Conservation (phyloP, 2,888 invertebrate species). For the Heliconius ismenius region DNA sequence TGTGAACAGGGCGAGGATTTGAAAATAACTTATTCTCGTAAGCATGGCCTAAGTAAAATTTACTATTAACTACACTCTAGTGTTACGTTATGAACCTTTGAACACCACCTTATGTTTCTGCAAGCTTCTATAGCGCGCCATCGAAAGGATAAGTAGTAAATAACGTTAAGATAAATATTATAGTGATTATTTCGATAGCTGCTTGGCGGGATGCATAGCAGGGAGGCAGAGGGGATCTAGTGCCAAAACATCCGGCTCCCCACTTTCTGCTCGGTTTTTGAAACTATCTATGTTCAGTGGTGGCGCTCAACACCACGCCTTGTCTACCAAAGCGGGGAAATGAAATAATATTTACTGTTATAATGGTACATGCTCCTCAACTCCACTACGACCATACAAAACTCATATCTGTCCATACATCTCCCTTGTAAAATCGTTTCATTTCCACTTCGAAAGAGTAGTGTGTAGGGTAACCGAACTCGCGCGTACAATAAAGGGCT, state of each 20-base stretch:
- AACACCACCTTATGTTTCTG: too few relatives aligned
- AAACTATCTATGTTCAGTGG: neutral
- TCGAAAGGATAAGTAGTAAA: too few relatives aligned
- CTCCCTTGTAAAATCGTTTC: neutral
- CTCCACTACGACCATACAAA: neutral
- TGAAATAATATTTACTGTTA: too few relatives aligned
- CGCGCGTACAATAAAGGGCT: constrained; percentile 30
- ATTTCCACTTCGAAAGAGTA: neutral
- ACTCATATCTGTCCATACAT: neutral
- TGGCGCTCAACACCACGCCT: neutral
- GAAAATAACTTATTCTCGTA: too few relatives aligned
- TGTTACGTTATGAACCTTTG: too few relatives aligned
- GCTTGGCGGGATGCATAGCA: too few relatives aligned
- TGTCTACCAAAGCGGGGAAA: neutral
- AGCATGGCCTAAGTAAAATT: too few relatives aligned
- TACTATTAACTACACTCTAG: too few relatives aligned
- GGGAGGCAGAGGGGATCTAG: neutral
- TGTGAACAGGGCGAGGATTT: too few relatives aligned
- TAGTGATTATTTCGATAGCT: too few relatives aligned
- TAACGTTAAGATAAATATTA: too few relatives aligned
- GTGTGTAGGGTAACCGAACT: neutral
- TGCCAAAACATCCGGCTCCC: neutral
- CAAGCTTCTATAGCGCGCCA: too few relatives aligned
- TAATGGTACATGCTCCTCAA: neutral
- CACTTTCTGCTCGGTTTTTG: neutral